These are phyloP conservation scores for western clawed frog (Xenopus tropicalis) DNA, from an alignment of 2,113 vertebrate genomes.

Conservation along the genomic window UCB_Xtro_10.0 CM004446.2:70565001-70565500, in stretches of 20 bases:
- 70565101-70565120: constrained; percentile 47
- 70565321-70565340: constrained; percentile 47
- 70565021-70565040: constrained; percentile 39
- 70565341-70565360: constrained; percentile 52
- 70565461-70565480: too few relatives aligned
- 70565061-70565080: constrained; percentile 33
- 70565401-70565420: constrained; percentile 48
- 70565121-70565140: constrained; percentile 52
- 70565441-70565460: constrained; percentile 39
- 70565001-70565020: constrained; percentile 44
- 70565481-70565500: too few relatives aligned
- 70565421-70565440: neutral
- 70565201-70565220: constrained; percentile 50
- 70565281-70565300: constrained; percentile 53
- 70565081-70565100: constrained; percentile 40
- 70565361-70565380: constrained; percentile 51
- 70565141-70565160: constrained; percentile 53
- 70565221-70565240: constrained; percentile 54
- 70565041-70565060: constrained; percentile 44
- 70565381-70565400: constrained; percentile 49
- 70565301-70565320: constrained; percentile 54
- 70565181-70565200: constrained; percentile 57
- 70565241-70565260: constrained; percentile 56
- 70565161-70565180: constrained; percentile 57
- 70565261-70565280: constrained; percentile 53